A percentile compares a stretch with the other conserved stretches of the same genome.
These are phyloP conservation scores for Littorina saxatilis DNA, from an alignment of 1,140 invertebrate species.

Conservation along the genomic window DNA sequence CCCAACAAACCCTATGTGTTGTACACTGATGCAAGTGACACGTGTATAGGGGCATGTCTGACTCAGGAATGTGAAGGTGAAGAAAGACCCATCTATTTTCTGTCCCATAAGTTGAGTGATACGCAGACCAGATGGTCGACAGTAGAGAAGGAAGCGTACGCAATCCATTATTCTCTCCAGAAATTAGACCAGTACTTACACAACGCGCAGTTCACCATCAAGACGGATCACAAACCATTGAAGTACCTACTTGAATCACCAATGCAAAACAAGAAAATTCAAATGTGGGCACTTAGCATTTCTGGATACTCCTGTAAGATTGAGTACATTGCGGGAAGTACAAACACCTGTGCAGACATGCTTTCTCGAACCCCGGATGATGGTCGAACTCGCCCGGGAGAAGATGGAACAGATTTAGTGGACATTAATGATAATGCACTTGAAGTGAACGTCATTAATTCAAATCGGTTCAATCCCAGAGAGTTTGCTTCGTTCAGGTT, in stretches of 20 bases:
- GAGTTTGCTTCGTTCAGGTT: constrained; percentile 18
- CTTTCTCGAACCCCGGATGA: neutral
- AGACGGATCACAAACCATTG: constrained; percentile 14
- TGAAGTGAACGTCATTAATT: constrained; percentile 41
- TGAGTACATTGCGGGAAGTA: neutral
- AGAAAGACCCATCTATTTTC: constrained; percentile 51
- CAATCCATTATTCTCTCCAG: constrained; percentile 56
- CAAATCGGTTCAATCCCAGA: constrained; percentile 41
- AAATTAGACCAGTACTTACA: constrained; percentile 62
- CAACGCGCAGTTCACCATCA: constrained; percentile 38
- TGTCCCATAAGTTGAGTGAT: constrained; percentile 49
- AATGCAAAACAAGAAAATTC: constrained; percentile 24
- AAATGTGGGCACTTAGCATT: neutral
- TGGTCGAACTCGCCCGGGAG: neutral
- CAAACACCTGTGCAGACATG: neutral
- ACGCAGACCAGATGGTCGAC: constrained; percentile 46
- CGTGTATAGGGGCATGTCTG: constrained; percentile 38
- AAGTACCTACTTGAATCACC: constrained; percentile 23
- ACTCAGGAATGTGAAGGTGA: constrained; percentile 37
- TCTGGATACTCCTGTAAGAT: constrained; percentile 18
- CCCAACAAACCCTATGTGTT: constrained; percentile 41
- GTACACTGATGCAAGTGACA: constrained; percentile 51
- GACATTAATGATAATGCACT: constrained; percentile 41
- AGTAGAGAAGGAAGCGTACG: constrained; percentile 56
- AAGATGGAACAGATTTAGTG: neutral